Evolutionary conservation across 2,888 invertebrate genomes (phyloP).

Genomic region (Cyrtodaria siliqua): DNA sequence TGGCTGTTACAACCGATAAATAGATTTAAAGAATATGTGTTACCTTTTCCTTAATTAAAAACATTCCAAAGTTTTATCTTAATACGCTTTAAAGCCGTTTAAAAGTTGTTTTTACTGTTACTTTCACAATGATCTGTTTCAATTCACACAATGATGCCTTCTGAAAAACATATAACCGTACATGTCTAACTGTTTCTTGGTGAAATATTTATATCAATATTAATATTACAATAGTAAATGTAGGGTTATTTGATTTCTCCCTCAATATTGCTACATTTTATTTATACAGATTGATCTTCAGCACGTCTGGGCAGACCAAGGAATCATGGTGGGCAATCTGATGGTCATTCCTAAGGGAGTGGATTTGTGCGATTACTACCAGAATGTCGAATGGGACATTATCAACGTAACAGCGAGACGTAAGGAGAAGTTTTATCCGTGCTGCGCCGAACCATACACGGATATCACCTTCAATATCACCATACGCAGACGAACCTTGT

Average conservation of each 20-base stretch:
- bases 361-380: constrained; percentile 84
- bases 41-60: too few species aligned
- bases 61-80: too few species aligned
- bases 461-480: constrained; percentile 85
- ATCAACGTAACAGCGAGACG: constrained; percentile 88
- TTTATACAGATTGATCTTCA: constrained; percentile 87
- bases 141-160: too few species aligned
- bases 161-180: too few species aligned
- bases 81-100: too few species aligned
- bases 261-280: background rate
- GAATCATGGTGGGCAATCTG: constrained; percentile 13
- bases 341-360: constrained; percentile 72
- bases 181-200: too few species aligned
- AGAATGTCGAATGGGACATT: constrained; percentile 84
- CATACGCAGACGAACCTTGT: constrained; percentile 89
- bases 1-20: too few species aligned
- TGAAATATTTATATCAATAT: too few species aligned
- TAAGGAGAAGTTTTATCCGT: constrained; percentile 87
- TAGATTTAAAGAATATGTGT: too few species aligned
- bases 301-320: constrained; percentile 59
- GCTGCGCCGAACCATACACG: constrained; percentile 84
- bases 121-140: too few species aligned
- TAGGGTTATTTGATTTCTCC: background rate
- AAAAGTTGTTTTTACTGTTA: too few species aligned
- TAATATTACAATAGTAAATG: too few species aligned